Evolutionary conservation across 2,888 invertebrate species (phyloP).

Genomic region (Drosophila eohydei): DNA sequence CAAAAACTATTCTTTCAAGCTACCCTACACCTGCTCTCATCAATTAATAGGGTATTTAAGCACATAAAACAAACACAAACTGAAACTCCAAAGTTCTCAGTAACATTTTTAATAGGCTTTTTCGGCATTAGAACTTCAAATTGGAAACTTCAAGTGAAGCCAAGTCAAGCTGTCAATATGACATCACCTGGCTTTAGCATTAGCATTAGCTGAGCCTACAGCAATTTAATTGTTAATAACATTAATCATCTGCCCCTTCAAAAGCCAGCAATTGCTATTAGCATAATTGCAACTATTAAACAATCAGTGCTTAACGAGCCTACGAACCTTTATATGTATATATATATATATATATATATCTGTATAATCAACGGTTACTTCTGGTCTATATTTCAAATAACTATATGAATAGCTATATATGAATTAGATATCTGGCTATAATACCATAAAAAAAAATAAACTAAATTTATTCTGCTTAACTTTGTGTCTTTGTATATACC

Average conservation of each 20-base stretch:
- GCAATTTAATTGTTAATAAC: conserved; percentile 48
- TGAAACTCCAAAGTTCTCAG: conserved; percentile 31
- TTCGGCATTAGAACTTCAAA: conserved; percentile 43
- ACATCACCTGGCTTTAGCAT: conserved; percentile 49
- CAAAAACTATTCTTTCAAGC: neutral
- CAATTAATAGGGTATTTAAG: conserved; percentile 2
- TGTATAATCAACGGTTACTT: neutral
- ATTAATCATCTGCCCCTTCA: conserved; percentile 59
- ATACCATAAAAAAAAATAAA: too few relatives aligned
- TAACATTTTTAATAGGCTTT: conserved; percentile 59
- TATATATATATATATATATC: neutral
- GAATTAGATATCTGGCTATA: too few relatives aligned
- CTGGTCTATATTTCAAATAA: neutral
- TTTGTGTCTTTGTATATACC: too few relatives aligned
- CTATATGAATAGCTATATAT: neutral
- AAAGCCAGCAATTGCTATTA: conserved; percentile 41
- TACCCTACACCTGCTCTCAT: neutral
- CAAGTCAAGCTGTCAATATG: conserved; percentile 35
- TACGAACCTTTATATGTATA: neutral
- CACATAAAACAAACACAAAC: neutral
- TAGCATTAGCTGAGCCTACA: conserved; percentile 53
- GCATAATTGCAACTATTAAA: conserved; percentile 46
- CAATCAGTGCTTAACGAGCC: conserved; percentile 14
- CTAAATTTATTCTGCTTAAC: too few relatives aligned
- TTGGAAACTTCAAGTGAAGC: conserved; percentile 25